Base-by-base conservation (phyloP, 2,888 invertebrate genomes). In the Andrena hattorfiana region DNA sequence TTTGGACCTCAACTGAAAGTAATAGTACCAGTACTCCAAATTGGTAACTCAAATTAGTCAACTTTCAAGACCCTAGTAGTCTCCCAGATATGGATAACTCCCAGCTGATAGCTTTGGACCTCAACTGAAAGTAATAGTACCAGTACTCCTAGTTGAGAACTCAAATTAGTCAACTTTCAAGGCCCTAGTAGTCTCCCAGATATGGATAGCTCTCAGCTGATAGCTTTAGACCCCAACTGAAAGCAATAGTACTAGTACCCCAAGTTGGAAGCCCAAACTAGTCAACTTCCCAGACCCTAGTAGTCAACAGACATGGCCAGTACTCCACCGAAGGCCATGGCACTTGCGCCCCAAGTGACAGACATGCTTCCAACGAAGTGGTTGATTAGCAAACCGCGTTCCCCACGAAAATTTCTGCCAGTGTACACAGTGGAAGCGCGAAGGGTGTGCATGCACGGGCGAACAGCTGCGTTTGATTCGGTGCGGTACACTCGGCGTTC, bases 401-500 rank as follows among this genome's bases (percentile, higher is more conserved):
- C 8, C 23, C 8, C n/a, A n/a, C 28, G 51, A 83, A 68, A 69
- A 64, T 67, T 56, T 77, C 59, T n/a, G 63, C 48, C 10, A 71
- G 60, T 23, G 7, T n/a, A 51, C 60, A 28, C 28, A 13, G 20
- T 28, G 62, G 68, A 54, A 59, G 51, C 28, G 62, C 64, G 35
- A 62, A 56, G 51, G 23, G 67, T 64, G 49, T 32, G 54, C 74
- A 54, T 30, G 76, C 67, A 60, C 64, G 56, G 62, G 54, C 28
- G 77, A 82, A 85, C 84, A 91, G 87, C 87, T 89, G 90, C 89
- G 74, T 88, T 85, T 84, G 88, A 89, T 84, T 88, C 84, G 85
- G 56, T 77, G 81, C 87, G 85, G 85, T 88, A 86, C 88, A 87
- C 83, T 85, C 82, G 79, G 71, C 82, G 85, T 83, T 89, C 85